Evolutionary conservation across 2,888 invertebrate species (phyloP).

Genomic region (Arrhopalites spinosus): DNA sequence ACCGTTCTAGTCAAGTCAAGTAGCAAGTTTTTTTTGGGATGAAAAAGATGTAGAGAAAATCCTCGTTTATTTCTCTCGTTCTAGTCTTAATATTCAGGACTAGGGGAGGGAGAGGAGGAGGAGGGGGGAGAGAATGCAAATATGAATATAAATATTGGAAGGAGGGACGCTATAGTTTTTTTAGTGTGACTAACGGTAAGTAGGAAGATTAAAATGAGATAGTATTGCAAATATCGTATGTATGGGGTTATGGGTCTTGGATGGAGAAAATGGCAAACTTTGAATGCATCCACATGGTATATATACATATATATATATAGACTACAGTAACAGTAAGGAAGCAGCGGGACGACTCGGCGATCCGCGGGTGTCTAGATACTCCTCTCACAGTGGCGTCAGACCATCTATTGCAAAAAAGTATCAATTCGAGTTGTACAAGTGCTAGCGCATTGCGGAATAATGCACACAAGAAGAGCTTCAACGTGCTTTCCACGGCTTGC

Average conservation of each 20-base stretch:
- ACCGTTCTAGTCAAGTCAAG: too few species aligned
- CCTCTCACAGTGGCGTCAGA: slow-evolving; percentile 26
- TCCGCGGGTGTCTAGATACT: slow-evolving; percentile 6
- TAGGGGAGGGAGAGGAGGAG: background rate
- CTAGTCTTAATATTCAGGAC: background rate
- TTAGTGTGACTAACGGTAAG: too few species aligned
- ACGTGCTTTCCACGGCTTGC: slow-evolving; percentile 11
- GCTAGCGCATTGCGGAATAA: slow-evolving; percentile 41
- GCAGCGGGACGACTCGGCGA: background rate
- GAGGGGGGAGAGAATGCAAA: background rate
- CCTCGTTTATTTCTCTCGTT: slow-evolving; percentile 3
- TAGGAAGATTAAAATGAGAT: too few species aligned
- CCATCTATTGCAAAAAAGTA: slow-evolving; percentile 36
- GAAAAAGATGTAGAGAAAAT: background rate
- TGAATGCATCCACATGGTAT: too few species aligned
- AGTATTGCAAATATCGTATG: too few species aligned
- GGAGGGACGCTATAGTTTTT: too few species aligned
- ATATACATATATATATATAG: too few species aligned
- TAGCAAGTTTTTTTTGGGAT: too few species aligned
- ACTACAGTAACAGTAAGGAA: background rate
- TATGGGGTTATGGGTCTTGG: too few species aligned
- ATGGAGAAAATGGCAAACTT: too few species aligned
- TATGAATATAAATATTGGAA: background rate
- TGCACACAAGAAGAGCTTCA: slow-evolving; percentile 17
- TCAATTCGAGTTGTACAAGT: slow-evolving; percentile 37